Evolutionary conservation across 2,113 vertebrate species (phyloP).

Genomic region (Diphyllodes magnificus): DNA sequence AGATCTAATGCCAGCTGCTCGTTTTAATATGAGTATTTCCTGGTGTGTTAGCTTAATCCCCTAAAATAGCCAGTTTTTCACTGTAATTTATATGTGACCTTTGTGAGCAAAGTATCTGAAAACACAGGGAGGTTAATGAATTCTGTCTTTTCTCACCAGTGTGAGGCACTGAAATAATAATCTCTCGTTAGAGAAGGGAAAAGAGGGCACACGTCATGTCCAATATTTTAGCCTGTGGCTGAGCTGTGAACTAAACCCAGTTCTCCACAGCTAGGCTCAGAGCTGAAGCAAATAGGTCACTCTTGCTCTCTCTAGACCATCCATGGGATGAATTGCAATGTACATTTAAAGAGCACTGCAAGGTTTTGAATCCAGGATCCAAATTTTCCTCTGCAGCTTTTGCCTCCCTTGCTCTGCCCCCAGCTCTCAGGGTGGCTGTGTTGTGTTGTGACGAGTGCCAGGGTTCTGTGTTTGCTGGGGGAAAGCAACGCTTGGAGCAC

Average conservation of each 20-base stretch:
- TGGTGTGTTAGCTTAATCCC: not conserved
- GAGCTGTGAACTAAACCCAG: not conserved
- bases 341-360: not conserved
- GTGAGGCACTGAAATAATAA: not conserved
- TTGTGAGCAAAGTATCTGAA: not conserved
- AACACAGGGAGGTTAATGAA: not conserved
- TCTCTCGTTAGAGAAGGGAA: not conserved
- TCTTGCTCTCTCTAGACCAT: not conserved
- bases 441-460: accelerated
- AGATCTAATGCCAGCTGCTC: not conserved
- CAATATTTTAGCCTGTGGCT: not conserved
- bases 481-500: not conserved
- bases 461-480: not conserved
- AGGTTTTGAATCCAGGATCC: not conserved
- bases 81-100: not conserved
- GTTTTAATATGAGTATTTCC: not conserved
- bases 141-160: not conserved
- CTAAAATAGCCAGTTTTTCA: not conserved
- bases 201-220: not conserved
- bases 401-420: not conserved
- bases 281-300: not conserved
- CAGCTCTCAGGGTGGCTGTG: not conserved
- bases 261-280: not conserved
- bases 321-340: not conserved
- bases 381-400: not conserved